Conservation (phyloP, 2,797 vertebrate genomes). For the Trachurus trachurus region DNA sequence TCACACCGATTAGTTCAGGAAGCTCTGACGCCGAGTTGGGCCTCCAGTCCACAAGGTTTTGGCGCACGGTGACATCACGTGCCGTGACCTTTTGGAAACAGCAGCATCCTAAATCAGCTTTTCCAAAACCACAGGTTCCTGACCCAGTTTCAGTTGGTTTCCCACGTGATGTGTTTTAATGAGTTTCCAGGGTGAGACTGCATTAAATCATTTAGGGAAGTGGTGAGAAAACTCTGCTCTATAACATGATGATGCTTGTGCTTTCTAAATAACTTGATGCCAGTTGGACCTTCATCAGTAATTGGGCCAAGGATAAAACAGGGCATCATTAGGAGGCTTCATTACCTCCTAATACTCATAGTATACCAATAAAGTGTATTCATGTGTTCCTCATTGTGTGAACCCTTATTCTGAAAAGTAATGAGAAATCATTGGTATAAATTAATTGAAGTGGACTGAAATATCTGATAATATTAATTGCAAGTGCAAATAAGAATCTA, state of each 20-base stretch:
- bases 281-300: conserved; percentile 14
- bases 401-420: background rate
- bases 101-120: conserved; percentile 21
- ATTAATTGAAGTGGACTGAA: background rate
- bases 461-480: background rate
- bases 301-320: conserved; percentile 2
- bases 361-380: background rate
- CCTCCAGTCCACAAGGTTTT: background rate
- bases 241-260: conserved; percentile 20
- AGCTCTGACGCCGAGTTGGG: conserved; percentile 2
- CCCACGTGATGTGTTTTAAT: conserved; percentile 54
- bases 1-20: background rate
- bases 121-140: conserved; percentile 17
- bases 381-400: background rate
- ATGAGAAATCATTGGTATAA: background rate
- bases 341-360: background rate
- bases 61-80: background rate
- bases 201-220: conserved; percentile 52
- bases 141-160: conserved; percentile 29
- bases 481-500: background rate
- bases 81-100: conserved; percentile 27
- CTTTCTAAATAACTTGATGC: background rate
- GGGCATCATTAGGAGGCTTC: background rate
- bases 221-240: conserved; percentile 42
- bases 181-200: conserved; percentile 55